Evolutionary conservation across 2,888 invertebrate genomes (phyloP), one percentile per base, ranked within the genome.

Genomic region (Alloscopus bannaensis): DNA sequence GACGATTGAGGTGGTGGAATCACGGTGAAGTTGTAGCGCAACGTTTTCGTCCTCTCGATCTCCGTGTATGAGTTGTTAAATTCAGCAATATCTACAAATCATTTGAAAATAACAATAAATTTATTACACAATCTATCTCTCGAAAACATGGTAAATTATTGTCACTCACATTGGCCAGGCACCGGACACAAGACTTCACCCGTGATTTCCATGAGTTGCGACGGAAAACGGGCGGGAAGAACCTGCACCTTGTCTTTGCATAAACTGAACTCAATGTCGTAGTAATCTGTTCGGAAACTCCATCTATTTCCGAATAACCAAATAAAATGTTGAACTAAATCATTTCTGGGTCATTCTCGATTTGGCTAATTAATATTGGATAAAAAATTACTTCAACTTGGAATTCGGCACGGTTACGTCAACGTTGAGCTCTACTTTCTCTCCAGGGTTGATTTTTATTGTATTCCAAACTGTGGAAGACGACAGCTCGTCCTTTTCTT

Each of bases 191-290:
- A 28, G 18, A 80, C 36, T 18, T 80, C 69, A 11, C 81, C 83
- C 11, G 50, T 22, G 24, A 70, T 59, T 22, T 29, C 52, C 6
- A 40, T 8, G 6, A 75, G 6, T 26, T 69, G 69, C 6, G 80
- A 80, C 18, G 69, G 65, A 20, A 40, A 64, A 13, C 80, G 42
- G 22, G 50, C 40, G 6, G 62, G 69, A 1, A 64, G 57, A 26
- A 75, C 62, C 0, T 13, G 1, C 29, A 57, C 24, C 16, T 36
- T 52, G 1, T 55, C 65, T 45, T 40, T 13, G 20, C 65, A 73
- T 0, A 84, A 20, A 3, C 80, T 70, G 31, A 81, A 82, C 24
- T 79, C 80, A 36, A 84, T 82, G 65, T 82, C 82, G 40, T 81
- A 76, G 11, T 69, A 36, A 40, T 73, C 79, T 0, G 82, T 79